Conservation (phyloP, 2,888 invertebrate species). For the Lasius platythorax region DNA sequence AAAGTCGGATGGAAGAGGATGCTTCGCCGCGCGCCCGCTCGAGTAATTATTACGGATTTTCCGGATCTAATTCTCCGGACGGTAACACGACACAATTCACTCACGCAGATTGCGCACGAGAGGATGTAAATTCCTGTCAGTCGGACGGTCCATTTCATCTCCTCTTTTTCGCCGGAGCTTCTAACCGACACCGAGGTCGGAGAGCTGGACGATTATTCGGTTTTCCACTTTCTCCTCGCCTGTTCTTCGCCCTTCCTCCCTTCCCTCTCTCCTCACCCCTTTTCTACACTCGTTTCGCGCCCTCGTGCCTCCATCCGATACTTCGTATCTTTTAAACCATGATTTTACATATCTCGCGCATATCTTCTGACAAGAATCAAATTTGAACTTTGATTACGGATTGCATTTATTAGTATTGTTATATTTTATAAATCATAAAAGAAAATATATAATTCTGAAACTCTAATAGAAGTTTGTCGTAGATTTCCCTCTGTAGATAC, state of each 20-base stretch:
- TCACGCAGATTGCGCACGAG: constrained; percentile 85
- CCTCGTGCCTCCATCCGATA: constrained; percentile 60
- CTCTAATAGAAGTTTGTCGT: neutral
- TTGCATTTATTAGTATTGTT: constrained; percentile 21
- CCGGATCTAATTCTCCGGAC: constrained; percentile 85
- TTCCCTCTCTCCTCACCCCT: constrained; percentile 9
- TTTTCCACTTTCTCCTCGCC: constrained; percentile 80
- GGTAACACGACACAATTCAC: constrained; percentile 85
- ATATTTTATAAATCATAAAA: neutral
- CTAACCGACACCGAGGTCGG: constrained; percentile 79
- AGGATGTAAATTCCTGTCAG: constrained; percentile 85
- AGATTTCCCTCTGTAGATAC: neutral
- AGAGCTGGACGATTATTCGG: constrained; percentile 81
- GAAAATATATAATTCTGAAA: neutral
- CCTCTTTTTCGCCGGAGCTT: constrained; percentile 78
- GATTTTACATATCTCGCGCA: constrained; percentile 70
- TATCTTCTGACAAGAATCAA: constrained; percentile 65
- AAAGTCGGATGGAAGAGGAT: constrained; percentile 71
- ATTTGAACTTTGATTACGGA: neutral
- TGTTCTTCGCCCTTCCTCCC: constrained; percentile 40
- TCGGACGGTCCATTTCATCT: constrained; percentile 84
- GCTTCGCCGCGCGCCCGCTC: constrained; percentile 82
- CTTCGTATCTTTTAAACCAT: constrained; percentile 70
- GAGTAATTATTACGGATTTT: constrained; percentile 86
- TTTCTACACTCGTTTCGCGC: constrained; percentile 56